Evolutionary conservation across 2,888 invertebrate species (phyloP).

Genomic region (Scaptomyza tumidula): DNA sequence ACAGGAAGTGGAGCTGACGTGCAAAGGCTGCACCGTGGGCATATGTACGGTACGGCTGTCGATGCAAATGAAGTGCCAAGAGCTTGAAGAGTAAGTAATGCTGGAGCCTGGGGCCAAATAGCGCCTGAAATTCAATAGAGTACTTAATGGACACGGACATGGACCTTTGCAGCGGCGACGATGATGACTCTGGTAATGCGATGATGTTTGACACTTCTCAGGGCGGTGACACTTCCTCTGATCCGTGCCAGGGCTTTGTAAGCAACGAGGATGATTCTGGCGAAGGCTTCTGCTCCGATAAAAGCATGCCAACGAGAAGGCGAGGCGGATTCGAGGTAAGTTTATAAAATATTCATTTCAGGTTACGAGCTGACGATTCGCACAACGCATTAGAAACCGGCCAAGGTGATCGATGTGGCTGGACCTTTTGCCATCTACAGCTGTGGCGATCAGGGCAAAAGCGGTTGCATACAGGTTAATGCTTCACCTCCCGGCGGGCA

Average conservation of each 20-base stretch:
- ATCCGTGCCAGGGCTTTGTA: constrained; percentile 55
- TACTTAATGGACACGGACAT: constrained; percentile 35
- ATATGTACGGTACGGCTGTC: constrained; percentile 42
- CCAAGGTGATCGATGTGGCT: constrained; percentile 48
- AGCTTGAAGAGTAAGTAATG: constrained; percentile 60
- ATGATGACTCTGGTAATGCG: constrained; percentile 12
- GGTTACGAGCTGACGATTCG: not conserved
- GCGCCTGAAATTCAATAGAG: constrained; percentile 53
- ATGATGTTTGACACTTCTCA: constrained; percentile 6
- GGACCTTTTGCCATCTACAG: constrained; percentile 57
- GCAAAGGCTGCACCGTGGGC: constrained; percentile 67
- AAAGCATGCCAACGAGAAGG: not conserved
- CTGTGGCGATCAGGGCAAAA: not conserved
- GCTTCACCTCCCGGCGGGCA: constrained; percentile 39
- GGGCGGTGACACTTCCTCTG: constrained; percentile 32
- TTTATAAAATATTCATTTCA: not conserved
- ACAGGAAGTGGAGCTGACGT: constrained; percentile 60
- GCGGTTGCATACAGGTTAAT: constrained; percentile 30
- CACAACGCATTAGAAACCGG: not conserved
- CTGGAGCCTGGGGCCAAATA: constrained; percentile 41
- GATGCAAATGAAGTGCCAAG: constrained; percentile 49
- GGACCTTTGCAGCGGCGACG: constrained; percentile 49
- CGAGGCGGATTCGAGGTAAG: constrained; percentile 37
- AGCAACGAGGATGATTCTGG: constrained; percentile 15
- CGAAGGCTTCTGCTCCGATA: not conserved